Percentiles rank a stretch among this genome's conserved stretches.
These are phyloP conservation scores for Falco punctatus DNA, from an alignment of 2,113 vertebrate species.

Conservation along the genomic window DNA sequence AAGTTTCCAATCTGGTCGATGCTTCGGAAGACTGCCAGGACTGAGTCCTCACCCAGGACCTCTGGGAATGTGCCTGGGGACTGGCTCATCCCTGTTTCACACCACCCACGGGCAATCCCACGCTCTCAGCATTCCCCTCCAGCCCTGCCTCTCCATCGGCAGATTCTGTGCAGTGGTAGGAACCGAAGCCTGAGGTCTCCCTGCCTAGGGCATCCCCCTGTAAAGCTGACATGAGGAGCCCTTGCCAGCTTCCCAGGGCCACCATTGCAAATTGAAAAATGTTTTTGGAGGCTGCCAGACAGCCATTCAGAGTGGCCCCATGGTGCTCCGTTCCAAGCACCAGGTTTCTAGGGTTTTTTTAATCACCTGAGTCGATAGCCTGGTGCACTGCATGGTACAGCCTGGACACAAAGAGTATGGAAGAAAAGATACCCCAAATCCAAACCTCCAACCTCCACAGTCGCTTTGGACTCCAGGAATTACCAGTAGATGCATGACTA, in stretches of 20 bases:
- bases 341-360: neutral
- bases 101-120: rapidly evolving
- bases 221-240: neutral
- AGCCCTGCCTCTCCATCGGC: neutral
- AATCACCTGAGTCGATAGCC: neutral
- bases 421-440: neutral
- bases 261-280: neutral
- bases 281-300: neutral
- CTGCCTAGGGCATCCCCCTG: neutral
- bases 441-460: neutral
- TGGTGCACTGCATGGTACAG: neutral
- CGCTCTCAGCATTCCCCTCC: neutral
- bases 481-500: neutral
- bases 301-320: rapidly evolving
- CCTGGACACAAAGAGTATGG: neutral
- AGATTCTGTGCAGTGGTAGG: neutral
- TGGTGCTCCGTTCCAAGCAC: neutral
- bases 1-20: neutral
- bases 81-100: neutral
- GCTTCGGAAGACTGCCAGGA: neutral
- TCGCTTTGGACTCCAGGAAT: constrained; percentile 26
- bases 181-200: neutral
- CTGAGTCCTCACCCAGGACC: neutral
- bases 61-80: neutral
- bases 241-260: neutral